A percentile compares a stretch with the other conserved stretches of the same genome.
These are phyloP conservation scores for Tachina fera DNA, from an alignment of 2,888 invertebrate genomes.

Conservation along the genomic window DNA sequence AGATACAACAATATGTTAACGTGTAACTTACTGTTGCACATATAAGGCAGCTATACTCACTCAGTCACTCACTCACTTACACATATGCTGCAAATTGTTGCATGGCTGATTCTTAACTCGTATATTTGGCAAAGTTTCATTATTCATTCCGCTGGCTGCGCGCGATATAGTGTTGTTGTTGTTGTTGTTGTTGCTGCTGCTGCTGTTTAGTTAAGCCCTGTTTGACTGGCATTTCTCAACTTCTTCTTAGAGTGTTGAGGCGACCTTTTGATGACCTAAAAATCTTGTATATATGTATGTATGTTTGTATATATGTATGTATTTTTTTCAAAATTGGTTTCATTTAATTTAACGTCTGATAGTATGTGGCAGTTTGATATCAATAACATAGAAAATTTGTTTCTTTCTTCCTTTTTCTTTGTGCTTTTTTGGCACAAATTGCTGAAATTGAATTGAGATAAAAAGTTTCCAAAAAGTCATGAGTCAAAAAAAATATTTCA, in stretches of 20 bases:
- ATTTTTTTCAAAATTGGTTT: slow-evolving; percentile 65
- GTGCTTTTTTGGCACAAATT: slow-evolving; percentile 30
- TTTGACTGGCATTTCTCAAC: slow-evolving; percentile 69
- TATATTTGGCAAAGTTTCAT: slow-evolving; percentile 64
- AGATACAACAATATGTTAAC: slow-evolving; percentile 46
- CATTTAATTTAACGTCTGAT: slow-evolving; percentile 72
- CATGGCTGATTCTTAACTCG: slow-evolving; percentile 17
- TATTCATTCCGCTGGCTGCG: slow-evolving; percentile 63
- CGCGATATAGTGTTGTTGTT: slow-evolving; percentile 31
- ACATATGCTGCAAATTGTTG: slow-evolving; percentile 29
- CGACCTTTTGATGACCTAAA: slow-evolving; percentile 71
- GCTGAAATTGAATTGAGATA: slow-evolving; percentile 53
- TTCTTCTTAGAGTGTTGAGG: slow-evolving; percentile 67
- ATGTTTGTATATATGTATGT: neutral
- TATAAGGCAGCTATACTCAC: neutral
- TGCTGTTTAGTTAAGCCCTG: slow-evolving; percentile 68
- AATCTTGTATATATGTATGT: slow-evolving; percentile 8
- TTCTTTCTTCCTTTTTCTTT: slow-evolving; percentile 42
- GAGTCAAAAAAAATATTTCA: slow-evolving; percentile 63
- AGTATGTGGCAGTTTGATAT: slow-evolving; percentile 72
- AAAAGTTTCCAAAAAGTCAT: slow-evolving; percentile 54
- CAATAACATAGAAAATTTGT: slow-evolving; percentile 72
- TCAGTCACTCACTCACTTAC: slow-evolving; percentile 2
- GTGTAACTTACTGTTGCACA: slow-evolving; percentile 54
- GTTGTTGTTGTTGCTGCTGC: slow-evolving; percentile 15